These are phyloP conservation scores for Agrilus planipennis DNA, from an alignment of 1,140 invertebrate genomes.

Conservation along the genomic window DNA sequence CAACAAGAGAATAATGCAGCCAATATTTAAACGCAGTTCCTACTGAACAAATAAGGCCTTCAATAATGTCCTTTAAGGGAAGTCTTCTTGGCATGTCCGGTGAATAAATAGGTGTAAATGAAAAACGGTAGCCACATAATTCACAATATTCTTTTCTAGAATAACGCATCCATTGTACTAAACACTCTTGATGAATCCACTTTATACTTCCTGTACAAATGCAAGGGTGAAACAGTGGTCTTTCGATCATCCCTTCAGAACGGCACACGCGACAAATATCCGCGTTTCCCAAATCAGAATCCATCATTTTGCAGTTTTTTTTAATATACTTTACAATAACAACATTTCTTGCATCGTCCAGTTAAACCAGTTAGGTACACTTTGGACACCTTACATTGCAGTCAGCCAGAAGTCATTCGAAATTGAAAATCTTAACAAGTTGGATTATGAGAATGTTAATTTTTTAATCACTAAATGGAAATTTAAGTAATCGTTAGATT, in stretches of 20 bases:
- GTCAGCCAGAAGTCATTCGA: too few relatives aligned
- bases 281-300: neutral
- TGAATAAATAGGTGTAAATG: slow-evolving; percentile 97
- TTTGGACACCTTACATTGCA: too few relatives aligned
- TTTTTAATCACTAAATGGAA: too few relatives aligned
- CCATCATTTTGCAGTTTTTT: too few relatives aligned
- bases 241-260: slow-evolving; percentile 72
- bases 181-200: slow-evolving; percentile 93
- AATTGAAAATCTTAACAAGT: too few relatives aligned
- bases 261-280: slow-evolving; percentile 96
- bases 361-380: too few relatives aligned
- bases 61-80: slow-evolving; percentile 70
- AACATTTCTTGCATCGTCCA: too few relatives aligned
- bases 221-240: slow-evolving; percentile 79
- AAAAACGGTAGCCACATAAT: slow-evolving; percentile 93
- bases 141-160: slow-evolving; percentile 98
- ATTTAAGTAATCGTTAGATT: too few relatives aligned
- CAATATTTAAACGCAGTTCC: slow-evolving; percentile 87
- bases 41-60: slow-evolving; percentile 79
- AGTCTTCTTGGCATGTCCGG: slow-evolving; percentile 96
- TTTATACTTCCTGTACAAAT: slow-evolving; percentile 98
- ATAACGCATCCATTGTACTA: slow-evolving; percentile 86
- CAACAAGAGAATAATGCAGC: slow-evolving; percentile 92
- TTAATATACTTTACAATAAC: too few relatives aligned
- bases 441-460: too few relatives aligned